phyloP scores from a whole-genome alignment of 2,113 vertebrate species.

The Hippocampus comes region DNA sequence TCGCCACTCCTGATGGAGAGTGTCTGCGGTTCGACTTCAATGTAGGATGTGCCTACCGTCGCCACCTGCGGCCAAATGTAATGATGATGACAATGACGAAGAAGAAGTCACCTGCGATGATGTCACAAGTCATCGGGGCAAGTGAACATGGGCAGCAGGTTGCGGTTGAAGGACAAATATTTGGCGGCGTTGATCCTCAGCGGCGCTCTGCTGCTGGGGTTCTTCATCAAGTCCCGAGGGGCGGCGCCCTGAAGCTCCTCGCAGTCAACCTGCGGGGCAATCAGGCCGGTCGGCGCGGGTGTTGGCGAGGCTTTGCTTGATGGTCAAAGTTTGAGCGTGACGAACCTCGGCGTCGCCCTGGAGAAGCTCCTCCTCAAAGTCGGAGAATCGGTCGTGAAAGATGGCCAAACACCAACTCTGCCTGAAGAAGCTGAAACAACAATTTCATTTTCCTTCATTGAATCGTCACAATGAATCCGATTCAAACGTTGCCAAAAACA shows the following conservation, averaged over 20 bases:
- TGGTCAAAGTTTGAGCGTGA: not conserved
- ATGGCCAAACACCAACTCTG: constrained; percentile 85
- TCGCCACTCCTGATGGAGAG: too few species aligned
- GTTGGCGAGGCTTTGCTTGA: too few species aligned
- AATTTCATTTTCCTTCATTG: not conserved
- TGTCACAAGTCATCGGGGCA: constrained; percentile 55
- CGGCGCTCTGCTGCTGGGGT: constrained; percentile 27
- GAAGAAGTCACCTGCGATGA: not conserved
- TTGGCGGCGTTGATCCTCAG: constrained; percentile 71
- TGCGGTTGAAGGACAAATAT: constrained; percentile 78
- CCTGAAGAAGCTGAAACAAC: constrained; percentile 82
- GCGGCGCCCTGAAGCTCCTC: constrained; percentile 44
- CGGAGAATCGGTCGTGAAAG: constrained; percentile 88
- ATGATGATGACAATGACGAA: too few species aligned
- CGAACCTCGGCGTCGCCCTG: constrained; percentile 73
- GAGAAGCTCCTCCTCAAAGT: constrained; percentile 85
- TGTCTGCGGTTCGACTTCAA: too few species aligned
- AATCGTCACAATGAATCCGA: not conserved
- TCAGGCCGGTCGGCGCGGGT: not conserved
- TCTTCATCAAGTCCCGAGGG: constrained; percentile 40
- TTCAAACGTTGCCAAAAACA: too few species aligned
- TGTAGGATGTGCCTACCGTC: too few species aligned
- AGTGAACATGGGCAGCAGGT: constrained; percentile 86
- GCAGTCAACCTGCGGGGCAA: not conserved
- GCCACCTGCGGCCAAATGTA: too few species aligned